Evolutionary conservation across 2,113 vertebrate species (phyloP).

Genomic region (Charadrius vociferus): DNA sequence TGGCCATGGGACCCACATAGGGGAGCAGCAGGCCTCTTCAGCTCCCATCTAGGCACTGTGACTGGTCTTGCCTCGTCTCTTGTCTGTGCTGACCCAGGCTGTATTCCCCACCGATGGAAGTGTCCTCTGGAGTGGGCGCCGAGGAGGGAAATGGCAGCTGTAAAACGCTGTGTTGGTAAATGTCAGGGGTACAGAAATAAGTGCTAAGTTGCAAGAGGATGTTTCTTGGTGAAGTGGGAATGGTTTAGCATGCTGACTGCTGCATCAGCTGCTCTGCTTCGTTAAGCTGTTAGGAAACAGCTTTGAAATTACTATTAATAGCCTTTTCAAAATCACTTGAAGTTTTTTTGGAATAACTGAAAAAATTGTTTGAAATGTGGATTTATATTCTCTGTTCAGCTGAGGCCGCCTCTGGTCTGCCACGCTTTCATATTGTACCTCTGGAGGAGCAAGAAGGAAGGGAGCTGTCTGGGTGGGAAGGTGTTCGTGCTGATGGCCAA

Average conservation of each 20-base stretch:
- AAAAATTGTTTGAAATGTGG: not conserved
- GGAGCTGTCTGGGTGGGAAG: not conserved
- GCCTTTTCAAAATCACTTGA: not conserved
- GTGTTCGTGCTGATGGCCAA: not conserved
- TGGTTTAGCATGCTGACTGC: not conserved
- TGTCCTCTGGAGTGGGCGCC: not conserved
- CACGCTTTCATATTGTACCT: not conserved
- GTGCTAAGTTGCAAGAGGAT: not conserved
- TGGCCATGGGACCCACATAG: fast-evolving
- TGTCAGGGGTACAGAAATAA: not conserved
- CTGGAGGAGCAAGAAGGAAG: not conserved
- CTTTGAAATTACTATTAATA: not conserved
- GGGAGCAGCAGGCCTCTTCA: not conserved
- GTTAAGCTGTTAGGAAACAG: not conserved
- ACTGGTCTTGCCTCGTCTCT: not conserved
- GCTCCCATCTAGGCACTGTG: fast-evolving
- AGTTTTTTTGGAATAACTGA: not conserved
- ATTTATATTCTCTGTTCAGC: not conserved
- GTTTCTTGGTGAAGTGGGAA: not conserved
- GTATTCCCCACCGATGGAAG: not conserved
- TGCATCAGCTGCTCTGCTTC: not conserved
- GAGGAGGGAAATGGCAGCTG: not conserved
- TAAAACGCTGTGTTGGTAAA: not conserved
- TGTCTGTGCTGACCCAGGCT: not conserved
- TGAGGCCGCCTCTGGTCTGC: not conserved